These are phyloP conservation scores for Pogona vitticeps DNA, from an alignment of 2,113 vertebrate genomes.

Conservation along the genomic window DNA sequence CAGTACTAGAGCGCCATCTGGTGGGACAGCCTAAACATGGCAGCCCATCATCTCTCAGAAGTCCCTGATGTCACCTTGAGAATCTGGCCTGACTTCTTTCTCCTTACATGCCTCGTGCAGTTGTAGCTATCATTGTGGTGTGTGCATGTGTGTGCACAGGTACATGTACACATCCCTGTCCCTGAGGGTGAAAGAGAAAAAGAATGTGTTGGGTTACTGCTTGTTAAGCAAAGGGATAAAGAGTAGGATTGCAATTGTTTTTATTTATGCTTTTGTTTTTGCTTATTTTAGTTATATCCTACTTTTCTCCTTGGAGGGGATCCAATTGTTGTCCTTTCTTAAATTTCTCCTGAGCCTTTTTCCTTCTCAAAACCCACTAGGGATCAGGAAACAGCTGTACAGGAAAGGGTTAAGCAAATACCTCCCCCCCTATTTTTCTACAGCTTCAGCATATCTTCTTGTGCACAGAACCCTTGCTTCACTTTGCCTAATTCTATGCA, in stretches of 20 bases:
- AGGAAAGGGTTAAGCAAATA: too few species aligned
- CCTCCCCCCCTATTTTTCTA: too few species aligned
- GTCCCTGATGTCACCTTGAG: slow-evolving; percentile 34
- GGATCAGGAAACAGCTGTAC: too few species aligned
- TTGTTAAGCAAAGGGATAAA: background rate
- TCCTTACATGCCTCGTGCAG: background rate
- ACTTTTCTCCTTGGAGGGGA: too few species aligned
- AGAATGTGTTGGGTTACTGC: background rate
- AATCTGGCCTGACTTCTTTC: background rate
- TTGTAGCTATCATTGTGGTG: background rate
- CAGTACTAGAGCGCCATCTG: slow-evolving; percentile 10
- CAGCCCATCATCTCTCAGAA: background rate
- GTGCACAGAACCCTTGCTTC: too few species aligned
- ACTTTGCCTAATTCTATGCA: too few species aligned
- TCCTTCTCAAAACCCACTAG: too few species aligned
- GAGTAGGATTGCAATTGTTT: background rate
- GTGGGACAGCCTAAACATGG: background rate
- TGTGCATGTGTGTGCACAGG: background rate
- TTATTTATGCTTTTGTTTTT: background rate
- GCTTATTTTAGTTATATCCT: background rate
- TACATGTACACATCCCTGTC: background rate
- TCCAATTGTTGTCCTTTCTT: too few species aligned
- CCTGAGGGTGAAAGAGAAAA: background rate
- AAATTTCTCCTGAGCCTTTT: too few species aligned
- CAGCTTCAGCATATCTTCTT: too few species aligned